Conservation (phyloP, 92 coral and sea anemone genomes). For the Umimayanthus kanabou region DNA sequence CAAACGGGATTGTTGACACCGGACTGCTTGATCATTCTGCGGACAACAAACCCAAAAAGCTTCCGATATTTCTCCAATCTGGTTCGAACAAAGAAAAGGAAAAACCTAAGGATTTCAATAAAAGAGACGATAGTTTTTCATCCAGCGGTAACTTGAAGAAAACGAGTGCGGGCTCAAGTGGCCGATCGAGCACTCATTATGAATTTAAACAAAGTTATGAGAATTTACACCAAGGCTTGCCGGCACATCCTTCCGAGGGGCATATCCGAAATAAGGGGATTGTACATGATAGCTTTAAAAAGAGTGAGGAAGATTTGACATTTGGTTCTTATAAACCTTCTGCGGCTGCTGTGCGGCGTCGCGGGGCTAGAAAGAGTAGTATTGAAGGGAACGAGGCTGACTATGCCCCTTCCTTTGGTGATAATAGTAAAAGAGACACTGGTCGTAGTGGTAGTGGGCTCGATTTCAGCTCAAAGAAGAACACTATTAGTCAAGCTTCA, state of each 20-base stretch:
- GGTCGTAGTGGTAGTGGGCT: conserved; percentile 66
- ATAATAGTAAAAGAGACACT: conserved; percentile 45
- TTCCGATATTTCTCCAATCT: conserved; percentile 80
- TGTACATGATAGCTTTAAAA: conserved; percentile 44
- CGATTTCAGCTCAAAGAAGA: conserved; percentile 60
- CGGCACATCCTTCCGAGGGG: conserved; percentile 87
- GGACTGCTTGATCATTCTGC: conserved; percentile 26
- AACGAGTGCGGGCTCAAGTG: conserved; percentile 61
- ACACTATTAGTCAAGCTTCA: conserved; percentile 13
- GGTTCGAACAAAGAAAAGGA: conserved; percentile 36
- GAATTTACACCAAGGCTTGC: conserved; percentile 92
- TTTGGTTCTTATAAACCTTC: conserved; percentile 90
- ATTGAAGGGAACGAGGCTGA: conserved; percentile 44
- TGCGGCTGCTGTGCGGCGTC: conserved; percentile 32
- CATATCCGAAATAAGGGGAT: conserved; percentile 49
- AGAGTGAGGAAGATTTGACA: conserved; percentile 61
- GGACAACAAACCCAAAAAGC: conserved; percentile 69
- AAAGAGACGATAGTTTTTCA: conserved; percentile 58
- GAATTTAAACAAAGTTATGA: conserved; percentile 88
- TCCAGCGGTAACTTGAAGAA: conserved; percentile 59
- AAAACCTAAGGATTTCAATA: conserved; percentile 43
- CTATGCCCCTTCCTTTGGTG: conserved; percentile 73
- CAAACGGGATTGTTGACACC: conserved; percentile 52
- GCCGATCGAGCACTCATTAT: conserved; percentile 51
- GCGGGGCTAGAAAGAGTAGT: conserved; percentile 48